Conservation (phyloP, 2,113 vertebrate genomes). For the Trogon surrucura region DNA sequence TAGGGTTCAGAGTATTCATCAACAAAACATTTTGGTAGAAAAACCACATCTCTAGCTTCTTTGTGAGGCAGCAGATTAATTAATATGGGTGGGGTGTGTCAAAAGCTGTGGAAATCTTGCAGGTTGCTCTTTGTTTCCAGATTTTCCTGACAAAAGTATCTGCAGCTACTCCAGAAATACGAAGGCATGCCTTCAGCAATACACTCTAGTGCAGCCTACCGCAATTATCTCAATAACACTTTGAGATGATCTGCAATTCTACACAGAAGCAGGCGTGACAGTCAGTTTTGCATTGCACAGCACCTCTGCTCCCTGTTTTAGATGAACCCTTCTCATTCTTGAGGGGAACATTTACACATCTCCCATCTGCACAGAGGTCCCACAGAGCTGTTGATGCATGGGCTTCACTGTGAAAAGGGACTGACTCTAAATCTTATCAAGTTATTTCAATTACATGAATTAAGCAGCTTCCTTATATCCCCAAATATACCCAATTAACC, state of each 20-base stretch:
- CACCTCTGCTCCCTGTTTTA: not conserved
- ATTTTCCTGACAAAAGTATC: not conserved
- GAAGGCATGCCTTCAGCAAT: not conserved
- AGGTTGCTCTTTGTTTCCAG: not conserved
- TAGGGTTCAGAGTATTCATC: not conserved
- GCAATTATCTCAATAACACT: not conserved
- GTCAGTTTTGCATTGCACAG: not conserved
- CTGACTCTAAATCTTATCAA: not conserved
- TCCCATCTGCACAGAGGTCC: not conserved
- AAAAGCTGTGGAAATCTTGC: not conserved
- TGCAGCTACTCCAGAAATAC: not conserved
- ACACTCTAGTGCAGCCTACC: not conserved
- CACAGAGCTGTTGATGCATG: not conserved
- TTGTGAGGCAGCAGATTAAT: not conserved
- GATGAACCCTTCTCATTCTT: not conserved
- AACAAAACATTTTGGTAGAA: not conserved
- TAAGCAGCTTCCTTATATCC: not conserved
- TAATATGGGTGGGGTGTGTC: not conserved
- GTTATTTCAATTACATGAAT: not conserved
- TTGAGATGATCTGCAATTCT: not conserved
- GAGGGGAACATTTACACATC: not conserved
- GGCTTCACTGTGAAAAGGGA: not conserved
- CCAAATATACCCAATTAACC: not conserved
- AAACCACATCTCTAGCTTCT: not conserved
- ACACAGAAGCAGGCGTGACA: not conserved